Conservation (phyloP, 1,140 invertebrate species). For the Ostrea denselamellosa region DNA sequence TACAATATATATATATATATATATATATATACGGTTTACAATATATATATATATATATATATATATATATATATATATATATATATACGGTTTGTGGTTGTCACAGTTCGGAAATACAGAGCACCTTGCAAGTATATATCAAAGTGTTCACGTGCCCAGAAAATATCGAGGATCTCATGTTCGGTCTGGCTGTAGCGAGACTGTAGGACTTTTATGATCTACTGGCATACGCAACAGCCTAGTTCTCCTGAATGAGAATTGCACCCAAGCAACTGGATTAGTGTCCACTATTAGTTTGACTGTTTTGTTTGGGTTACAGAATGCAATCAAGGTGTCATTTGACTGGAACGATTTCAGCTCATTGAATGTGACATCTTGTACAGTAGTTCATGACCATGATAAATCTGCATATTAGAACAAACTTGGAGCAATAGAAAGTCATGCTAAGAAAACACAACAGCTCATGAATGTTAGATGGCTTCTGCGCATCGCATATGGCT, state of each 20-base stretch:
- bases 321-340: conserved; percentile 51
- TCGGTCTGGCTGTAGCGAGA: conserved; percentile 77
- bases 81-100: conserved; percentile 77
- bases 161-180: conserved; percentile 76
- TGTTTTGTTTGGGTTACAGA: conserved; percentile 57
- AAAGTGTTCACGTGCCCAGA: conserved; percentile 78
- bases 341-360: conserved; percentile 47
- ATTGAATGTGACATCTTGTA: conserved; percentile 19
- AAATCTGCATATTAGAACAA: too few relatives aligned
- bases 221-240: conserved; percentile 64
- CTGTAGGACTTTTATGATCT: conserved; percentile 56
- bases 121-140: conserved; percentile 75
- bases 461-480: conserved; percentile 49
- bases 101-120: conserved; percentile 71
- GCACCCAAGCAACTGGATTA: conserved; percentile 56
- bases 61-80: too few relatives aligned
- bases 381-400: neutral
- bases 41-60: too few relatives aligned
- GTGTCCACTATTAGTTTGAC: conserved; percentile 52
- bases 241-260: conserved; percentile 56
- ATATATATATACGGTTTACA: too few relatives aligned
- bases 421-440: too few relatives aligned
- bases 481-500: conserved; percentile 64
- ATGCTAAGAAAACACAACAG: conserved; percentile 50
- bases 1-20: too few relatives aligned